Base-by-base conservation (phyloP, 2,113 vertebrate species). In the Tamias sibiricus region DNA sequence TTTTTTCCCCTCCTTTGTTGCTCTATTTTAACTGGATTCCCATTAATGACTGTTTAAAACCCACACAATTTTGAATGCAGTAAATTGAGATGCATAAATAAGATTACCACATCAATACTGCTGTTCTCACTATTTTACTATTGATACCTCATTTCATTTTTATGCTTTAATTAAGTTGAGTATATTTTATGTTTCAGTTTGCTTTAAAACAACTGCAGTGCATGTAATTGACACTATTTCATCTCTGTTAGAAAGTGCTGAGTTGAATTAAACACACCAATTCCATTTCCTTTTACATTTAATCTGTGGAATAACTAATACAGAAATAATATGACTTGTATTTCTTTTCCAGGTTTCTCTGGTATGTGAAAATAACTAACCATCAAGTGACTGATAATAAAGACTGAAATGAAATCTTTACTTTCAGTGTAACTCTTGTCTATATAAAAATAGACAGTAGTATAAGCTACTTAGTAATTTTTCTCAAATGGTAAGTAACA, bases 161-260 rank as follows among this genome's bases (percentile, higher is more conserved):
- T 97, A 96, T 97, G 96, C 92, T 98, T 97, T 98, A 98, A 97
- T 98, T 98, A 98, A 97, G 89, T 94, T 76, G 97, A 90, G 85
- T 79, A 68, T 97, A 94, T 96, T 98, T 97, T 98, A 97, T 97
- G 96, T 96, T 96, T 97, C 49, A 42, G 66, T 95, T 97, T 97
- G 96, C 95, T 97, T 95, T 98, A 83, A 97, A 98, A 97, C 96
- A 97, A 97, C 95, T 86, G 93, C 93, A 72, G 91, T 94, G 87
- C 74, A 47, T 92, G 68, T 97, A 97, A 98, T 96, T 96, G 97
- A 96, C 94, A 97, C 95, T 98, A 97, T 98, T 98, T 98, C 97
- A 98, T 98, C 94, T 85, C 87, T 95, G 94, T 96, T 93, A 95
- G 97, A 97, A 97, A 98, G 90, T 95, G 97, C 97, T 97, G 95